Evolutionary conservation across 2,797 vertebrate species (phyloP).

Genomic region (Prunella strophiata): DNA sequence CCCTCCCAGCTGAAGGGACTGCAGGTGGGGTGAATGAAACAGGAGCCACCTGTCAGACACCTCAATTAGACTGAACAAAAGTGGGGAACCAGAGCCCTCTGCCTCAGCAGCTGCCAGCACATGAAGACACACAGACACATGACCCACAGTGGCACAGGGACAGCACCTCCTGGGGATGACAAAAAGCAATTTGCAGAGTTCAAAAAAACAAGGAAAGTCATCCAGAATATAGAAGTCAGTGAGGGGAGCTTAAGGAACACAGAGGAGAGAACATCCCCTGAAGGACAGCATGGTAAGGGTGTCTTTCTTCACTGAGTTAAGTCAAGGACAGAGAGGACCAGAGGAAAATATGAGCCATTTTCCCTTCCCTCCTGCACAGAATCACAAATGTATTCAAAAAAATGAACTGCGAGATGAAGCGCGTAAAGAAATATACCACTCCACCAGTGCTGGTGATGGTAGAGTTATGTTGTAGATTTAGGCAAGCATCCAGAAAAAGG

Average conservation of each 20-base stretch:
- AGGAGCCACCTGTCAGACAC: neutral
- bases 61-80: neutral
- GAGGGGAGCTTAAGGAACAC: neutral
- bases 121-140: fast-evolving
- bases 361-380: neutral
- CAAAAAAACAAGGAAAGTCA: neutral
- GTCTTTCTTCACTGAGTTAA: neutral
- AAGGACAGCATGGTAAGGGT: neutral
- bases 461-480: slow-evolving; percentile 48
- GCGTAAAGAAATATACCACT: slow-evolving; percentile 26
- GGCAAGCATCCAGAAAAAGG: slow-evolving; percentile 62
- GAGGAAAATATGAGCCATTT: neutral
- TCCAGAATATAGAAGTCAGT: neutral
- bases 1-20: neutral
- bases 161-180: neutral
- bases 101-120: neutral
- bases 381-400: neutral
- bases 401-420: slow-evolving; percentile 21
- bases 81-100: neutral
- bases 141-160: neutral
- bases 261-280: neutral
- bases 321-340: neutral
- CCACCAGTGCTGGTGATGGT: neutral
- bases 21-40: neutral
- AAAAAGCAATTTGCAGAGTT: neutral